Evolutionary conservation across 1,140 invertebrate genomes (phyloP).

Genomic region (Myzus persicae): DNA sequence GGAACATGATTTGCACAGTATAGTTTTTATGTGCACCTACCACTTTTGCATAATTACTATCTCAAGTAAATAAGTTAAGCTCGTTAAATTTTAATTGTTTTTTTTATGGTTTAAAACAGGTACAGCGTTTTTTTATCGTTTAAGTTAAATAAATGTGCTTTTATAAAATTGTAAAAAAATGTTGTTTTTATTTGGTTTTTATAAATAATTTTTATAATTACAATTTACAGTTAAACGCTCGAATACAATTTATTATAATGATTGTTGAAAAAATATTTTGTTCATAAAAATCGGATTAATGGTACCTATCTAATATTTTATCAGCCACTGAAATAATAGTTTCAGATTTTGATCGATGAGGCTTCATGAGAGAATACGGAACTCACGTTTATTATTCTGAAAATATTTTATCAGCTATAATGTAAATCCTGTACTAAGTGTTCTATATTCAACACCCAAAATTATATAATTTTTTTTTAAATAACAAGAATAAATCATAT

Average conservation of each 20-base stretch:
- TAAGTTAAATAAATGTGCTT: neutral
- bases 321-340: neutral
- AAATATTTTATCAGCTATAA: neutral
- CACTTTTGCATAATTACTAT: neutral
- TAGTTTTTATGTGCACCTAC: neutral
- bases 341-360: neutral
- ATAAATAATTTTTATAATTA: neutral
- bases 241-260: neutral
- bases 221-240: neutral
- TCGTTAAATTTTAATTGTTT: neutral
- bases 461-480: no score
- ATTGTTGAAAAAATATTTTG: neutral
- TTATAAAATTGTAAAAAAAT: neutral
- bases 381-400: neutral
- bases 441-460: neutral
- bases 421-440: neutral
- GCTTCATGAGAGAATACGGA: neutral
- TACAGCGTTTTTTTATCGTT: neutral
- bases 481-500: no score
- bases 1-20: neutral
- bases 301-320: neutral
- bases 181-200: neutral
- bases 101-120: neutral
- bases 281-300: neutral
- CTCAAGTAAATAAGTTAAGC: neutral